Base-by-base conservation (phyloP, 2,113 vertebrate species). In the Channa argus region DNA sequence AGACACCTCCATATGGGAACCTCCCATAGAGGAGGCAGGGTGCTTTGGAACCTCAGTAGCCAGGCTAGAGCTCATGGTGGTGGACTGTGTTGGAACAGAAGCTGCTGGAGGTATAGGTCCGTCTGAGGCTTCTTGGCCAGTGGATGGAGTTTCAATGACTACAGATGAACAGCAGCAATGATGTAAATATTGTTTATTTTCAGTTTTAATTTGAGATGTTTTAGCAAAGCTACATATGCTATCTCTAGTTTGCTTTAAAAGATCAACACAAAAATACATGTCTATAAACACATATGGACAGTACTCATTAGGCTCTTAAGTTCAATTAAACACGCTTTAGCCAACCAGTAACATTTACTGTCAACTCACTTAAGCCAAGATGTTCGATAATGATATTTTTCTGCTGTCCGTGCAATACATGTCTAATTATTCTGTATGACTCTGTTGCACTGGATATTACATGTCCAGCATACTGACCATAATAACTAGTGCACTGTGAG, bases 141-240 rank as follows among this genome's bases (percentile, higher is more conserved):
- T 91, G 93, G 94, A 71, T 91, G 95, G 91, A 85, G 94, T 94
- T 95, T 95, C 13, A 59, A 50, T 52, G 92, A 89, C 93, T 91
- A 96, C 79, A 86, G 74, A 74, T 59, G 65, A 79, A 87, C 70
- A 86, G 84, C 75, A 82, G 77, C 41, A 80, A 63, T 43, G 61
- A 66, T 72, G 71, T 61, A 44, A 78, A 71, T 63, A 58, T 9
- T 13, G 47, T 24, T 24, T 24, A 24, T 24, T 24, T 24, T 24
- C 24, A 24, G 24, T 24, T 38, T 24, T 37, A 44, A 39, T 52
- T 44, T 52, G 6, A 6, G 24, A 54, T 13, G 44, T 34, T 15
- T 38, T 39, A 7, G 6, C 7, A 58, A 10, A 61, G 33, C 9
- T 41, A 11, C n/a, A 39, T n/a, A 36, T 51, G 43, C 3, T 36